Evolutionary conservation across 92 coral and sea anemone genomes (phyloP).

Genomic region (Parazoanthus atlanticus): DNA sequence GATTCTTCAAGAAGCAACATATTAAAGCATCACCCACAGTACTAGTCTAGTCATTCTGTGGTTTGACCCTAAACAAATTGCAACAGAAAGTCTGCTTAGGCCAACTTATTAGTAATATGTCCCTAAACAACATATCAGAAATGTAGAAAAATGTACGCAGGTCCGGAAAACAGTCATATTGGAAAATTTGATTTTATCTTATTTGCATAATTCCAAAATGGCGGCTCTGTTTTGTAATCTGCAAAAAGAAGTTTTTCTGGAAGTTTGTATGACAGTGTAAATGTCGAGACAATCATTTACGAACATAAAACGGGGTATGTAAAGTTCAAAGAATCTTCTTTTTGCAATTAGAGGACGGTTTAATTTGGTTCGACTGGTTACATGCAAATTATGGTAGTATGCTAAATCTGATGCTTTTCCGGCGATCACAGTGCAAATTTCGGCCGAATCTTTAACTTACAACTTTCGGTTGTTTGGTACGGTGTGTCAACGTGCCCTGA

Average conservation of each 20-base stretch:
- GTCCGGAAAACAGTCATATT: neutral
- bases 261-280: neutral
- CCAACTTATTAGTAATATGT: neutral
- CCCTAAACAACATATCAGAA: neutral
- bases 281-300: neutral
- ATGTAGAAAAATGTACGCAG: neutral
- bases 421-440: neutral
- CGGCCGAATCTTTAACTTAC: too few species aligned
- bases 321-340: neutral
- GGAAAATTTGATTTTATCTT: neutral
- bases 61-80: neutral
- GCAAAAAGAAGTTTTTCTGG: neutral
- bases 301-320: neutral
- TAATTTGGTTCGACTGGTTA: too few species aligned
- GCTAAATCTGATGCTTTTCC: neutral
- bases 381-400: too few species aligned
- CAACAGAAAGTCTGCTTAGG: neutral
- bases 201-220: neutral
- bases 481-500: neutral
- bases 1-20: neutral
- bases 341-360: neutral
- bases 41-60: too few species aligned
- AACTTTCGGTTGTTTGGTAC: too few species aligned
- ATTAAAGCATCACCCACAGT: too few species aligned
- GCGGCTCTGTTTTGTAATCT: neutral